Conservation (phyloP, 2,113 vertebrate species). For the Colossoma macropomum region DNA sequence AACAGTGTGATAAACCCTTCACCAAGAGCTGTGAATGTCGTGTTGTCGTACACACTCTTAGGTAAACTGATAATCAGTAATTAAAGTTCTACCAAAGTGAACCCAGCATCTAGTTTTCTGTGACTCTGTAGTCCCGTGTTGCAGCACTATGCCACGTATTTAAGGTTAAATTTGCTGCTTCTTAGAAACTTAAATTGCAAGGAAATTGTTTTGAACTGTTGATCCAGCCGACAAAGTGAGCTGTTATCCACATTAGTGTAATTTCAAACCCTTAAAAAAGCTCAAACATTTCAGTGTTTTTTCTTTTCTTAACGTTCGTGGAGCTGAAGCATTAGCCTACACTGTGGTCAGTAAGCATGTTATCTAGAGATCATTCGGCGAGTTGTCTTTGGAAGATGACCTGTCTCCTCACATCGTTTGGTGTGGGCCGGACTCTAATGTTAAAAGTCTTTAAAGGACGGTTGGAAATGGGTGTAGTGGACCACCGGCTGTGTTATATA, state of each 20-base stretch:
- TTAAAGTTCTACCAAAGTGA: too few species aligned
- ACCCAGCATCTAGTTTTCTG: background rate
- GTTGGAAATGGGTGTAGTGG: too few species aligned
- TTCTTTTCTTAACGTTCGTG: background rate
- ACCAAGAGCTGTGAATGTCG: too few species aligned
- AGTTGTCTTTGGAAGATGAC: too few species aligned
- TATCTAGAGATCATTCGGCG: too few species aligned
- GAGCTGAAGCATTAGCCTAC: background rate
- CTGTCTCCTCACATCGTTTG: too few species aligned
- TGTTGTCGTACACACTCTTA: too few species aligned
- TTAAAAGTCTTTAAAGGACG: too few species aligned
- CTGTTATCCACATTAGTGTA: background rate
- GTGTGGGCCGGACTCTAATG: too few species aligned
- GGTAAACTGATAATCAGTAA: background rate
- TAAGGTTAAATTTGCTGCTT: background rate
- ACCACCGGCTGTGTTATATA: too few species aligned
- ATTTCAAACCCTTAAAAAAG: background rate
- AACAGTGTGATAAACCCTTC: too few species aligned
- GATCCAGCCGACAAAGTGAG: background rate
- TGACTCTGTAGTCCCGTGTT: background rate
- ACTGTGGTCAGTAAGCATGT: too few species aligned
- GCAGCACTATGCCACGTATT: background rate
- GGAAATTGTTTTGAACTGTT: background rate
- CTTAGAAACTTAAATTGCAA: background rate
- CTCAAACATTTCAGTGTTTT: background rate